Conservation (phyloP, 1,140 invertebrate genomes). For the Papilio polyxenes region DNA sequence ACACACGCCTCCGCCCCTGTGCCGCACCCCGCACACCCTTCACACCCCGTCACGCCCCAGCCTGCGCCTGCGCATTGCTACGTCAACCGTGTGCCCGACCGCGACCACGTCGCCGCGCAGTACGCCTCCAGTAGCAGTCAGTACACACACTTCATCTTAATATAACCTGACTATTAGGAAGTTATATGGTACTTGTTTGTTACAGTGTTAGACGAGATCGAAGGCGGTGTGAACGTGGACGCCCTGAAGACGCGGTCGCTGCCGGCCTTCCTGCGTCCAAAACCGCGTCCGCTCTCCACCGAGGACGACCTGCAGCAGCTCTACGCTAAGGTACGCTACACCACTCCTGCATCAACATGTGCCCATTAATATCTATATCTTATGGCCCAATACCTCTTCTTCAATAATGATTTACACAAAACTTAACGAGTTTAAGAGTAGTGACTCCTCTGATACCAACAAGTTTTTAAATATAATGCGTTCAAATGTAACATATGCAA, state of each 20-base stretch:
- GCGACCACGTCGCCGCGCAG: constrained; percentile 65
- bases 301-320: constrained; percentile 86
- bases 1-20: constrained; percentile 37
- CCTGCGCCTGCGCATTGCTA: constrained; percentile 49
- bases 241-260: constrained; percentile 85
- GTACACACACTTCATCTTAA: constrained; percentile 48
- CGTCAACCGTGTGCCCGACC: constrained; percentile 55
- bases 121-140: constrained; percentile 85
- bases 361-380: too few relatives aligned
- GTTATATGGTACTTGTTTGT: background rate
- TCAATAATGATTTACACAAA: too few relatives aligned
- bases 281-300: constrained; percentile 83
- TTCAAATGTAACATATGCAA: background rate
- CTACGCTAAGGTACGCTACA: constrained; percentile 83
- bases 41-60: constrained; percentile 48
- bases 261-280: constrained; percentile 84
- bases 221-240: constrained; percentile 74
- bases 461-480: background rate
- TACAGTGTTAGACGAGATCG: constrained; percentile 83
- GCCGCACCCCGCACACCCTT: constrained; percentile 43
- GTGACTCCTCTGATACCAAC: too few relatives aligned
- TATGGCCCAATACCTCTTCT: too few relatives aligned
- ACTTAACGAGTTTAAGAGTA: too few relatives aligned
- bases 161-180: background rate
- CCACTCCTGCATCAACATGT: too few relatives aligned